Evolutionary conservation across 2,113 vertebrate genomes (phyloP), one percentile per base, ranked within the genome.

Genomic region (Hemichromis elongatus): DNA sequence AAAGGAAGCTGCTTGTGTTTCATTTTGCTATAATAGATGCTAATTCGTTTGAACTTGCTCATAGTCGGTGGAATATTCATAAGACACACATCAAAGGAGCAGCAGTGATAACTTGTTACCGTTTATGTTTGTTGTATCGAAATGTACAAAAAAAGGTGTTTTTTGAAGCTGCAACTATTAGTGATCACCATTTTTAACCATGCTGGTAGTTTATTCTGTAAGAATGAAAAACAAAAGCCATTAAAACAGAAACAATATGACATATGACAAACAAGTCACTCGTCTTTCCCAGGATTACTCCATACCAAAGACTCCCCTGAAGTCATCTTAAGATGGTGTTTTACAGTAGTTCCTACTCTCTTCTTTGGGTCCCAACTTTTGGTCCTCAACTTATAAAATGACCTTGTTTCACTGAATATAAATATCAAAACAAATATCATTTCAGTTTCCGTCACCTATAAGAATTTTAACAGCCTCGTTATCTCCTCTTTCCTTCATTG

Each of bases 1-100:
- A 11, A 40, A 18, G 28, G 37, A 47, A 50, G 19, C 24, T 57
- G 21, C 66, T 77, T 37, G 19, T 52, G 57, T 81, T 70, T 6
- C 59, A 45, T 24, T 37, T 18, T 16, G 19, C 42, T 47, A 14
- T 54, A 79, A 66, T 75, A 82, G 59, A 85, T 82, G 83, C 54
- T 82, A 61, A 61, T 54, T 80, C 26, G n/a, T 30, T 85, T 55
- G 14, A 59, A 70, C 56, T 24, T 68, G 50, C 66, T 42, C 47
- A 21, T 30, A 53, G 61, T 53, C 6, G n/a, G 35, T 52, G 42
- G 79, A 85, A 88, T 81, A 88, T 88, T 88, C 50, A 88, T 81
- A 50, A 79, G 84, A 88, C 37, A 5, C 78, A 78, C 83, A 33
- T 33, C 47, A 66, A 75, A 57, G 77, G 5, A 18, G 80, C 19